Percentiles rank a stretch among this genome's conserved stretches.
phyloP scores from a whole-genome alignment of 2,113 vertebrate genomes.

The Xyrauchen texanus region DNA sequence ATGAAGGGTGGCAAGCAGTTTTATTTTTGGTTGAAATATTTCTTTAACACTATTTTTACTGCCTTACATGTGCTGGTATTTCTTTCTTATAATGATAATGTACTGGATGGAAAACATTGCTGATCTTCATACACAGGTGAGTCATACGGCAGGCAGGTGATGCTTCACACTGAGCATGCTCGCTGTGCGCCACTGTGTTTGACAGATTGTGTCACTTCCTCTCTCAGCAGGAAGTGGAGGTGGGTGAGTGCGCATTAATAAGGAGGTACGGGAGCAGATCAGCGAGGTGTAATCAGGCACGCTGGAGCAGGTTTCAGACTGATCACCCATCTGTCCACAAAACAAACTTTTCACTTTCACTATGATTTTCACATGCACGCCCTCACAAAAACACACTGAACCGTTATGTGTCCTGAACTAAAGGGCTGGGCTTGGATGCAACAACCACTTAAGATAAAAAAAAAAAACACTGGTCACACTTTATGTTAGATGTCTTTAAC shows the following conservation, averaged over 20 bases:
- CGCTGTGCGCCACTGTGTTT: not conserved
- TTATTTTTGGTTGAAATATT: too few relatives aligned
- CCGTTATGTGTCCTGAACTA: not conserved
- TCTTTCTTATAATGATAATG: not conserved
- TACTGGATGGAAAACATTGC: not conserved
- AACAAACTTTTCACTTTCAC: constrained; percentile 25
- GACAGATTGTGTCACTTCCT: constrained; percentile 40
- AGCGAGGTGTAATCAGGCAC: constrained; percentile 29
- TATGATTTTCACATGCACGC: not conserved
- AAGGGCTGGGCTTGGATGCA: not conserved
- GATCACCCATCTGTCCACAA: constrained; percentile 24
- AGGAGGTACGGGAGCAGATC: constrained; percentile 10
- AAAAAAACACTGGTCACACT: too few relatives aligned
- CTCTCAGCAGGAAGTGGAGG: constrained; percentile 34
- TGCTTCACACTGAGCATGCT: constrained; percentile 15
- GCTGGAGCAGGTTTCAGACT: constrained; percentile 4
- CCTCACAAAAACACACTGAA: too few relatives aligned
- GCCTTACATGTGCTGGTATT: not conserved
- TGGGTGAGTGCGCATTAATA: constrained; percentile 19
- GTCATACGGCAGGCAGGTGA: not conserved
- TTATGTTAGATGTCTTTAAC: too few relatives aligned
- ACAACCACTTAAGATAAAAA: too few relatives aligned
- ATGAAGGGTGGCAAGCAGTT: too few relatives aligned
- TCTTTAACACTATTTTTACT: too few relatives aligned
- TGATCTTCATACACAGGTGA: not conserved